Conservation (phyloP, 1,140 invertebrate species). For the Apis laboriosa region DNA sequence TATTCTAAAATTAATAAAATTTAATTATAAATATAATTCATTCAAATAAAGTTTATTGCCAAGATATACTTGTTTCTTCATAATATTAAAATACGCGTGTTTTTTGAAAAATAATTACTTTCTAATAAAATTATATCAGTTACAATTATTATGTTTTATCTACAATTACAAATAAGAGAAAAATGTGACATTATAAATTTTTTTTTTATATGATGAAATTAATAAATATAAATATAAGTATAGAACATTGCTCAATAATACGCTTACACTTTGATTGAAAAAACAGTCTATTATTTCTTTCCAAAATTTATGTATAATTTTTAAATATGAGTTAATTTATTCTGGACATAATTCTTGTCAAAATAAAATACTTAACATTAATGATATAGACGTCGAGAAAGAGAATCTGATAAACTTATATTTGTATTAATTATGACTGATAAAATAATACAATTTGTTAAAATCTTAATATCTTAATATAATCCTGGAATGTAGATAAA, state of each 20-base stretch:
- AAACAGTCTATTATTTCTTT: slow-evolving; percentile 32
- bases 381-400: slow-evolving; percentile 54
- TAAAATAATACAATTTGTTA: slow-evolving; percentile 55
- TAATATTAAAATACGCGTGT: not conserved
- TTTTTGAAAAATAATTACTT: not conserved
- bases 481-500: slow-evolving; percentile 63
- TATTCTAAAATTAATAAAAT: slow-evolving; percentile 31
- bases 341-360: slow-evolving; percentile 34
- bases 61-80: not conserved
- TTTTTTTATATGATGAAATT: slow-evolving; percentile 35
- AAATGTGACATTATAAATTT: slow-evolving; percentile 5
- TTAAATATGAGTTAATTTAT: slow-evolving; percentile 36
- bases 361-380: slow-evolving; percentile 52
- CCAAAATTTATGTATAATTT: slow-evolving; percentile 43
- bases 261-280: not conserved
- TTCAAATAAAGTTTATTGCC: slow-evolving; percentile 31
- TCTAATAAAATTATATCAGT: not conserved
- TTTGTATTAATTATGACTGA: slow-evolving; percentile 38
- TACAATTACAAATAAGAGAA: slow-evolving; percentile 19
- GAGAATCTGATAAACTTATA: slow-evolving; percentile 45
- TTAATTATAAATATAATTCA: slow-evolving; percentile 1
- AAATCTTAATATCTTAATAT: slow-evolving; percentile 52
- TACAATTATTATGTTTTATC: slow-evolving; percentile 10
- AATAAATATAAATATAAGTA: slow-evolving; percentile 46
- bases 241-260: slow-evolving; percentile 41